Evolutionary conservation across 2,888 invertebrate species (phyloP).

Genomic region (Agrotis ipsilon): DNA sequence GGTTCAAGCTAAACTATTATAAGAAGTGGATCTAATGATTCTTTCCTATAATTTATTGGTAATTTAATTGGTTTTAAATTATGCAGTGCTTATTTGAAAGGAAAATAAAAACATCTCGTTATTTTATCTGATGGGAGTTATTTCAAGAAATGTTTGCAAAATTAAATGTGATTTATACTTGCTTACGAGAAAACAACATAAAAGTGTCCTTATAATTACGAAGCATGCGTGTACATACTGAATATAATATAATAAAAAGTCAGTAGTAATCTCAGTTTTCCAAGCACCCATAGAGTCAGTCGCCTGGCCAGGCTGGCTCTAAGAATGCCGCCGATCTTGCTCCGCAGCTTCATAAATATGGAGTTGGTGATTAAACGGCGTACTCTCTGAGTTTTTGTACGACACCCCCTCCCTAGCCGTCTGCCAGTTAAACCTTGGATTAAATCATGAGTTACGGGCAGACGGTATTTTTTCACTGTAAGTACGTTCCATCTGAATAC

Average conservation of each 20-base stretch:
- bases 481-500: slow-evolving; percentile 42
- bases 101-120: neutral
- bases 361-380: slow-evolving; percentile 84
- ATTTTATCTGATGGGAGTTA: slow-evolving; percentile 11
- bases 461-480: slow-evolving; percentile 47
- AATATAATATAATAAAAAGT: slow-evolving; percentile 64
- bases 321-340: slow-evolving; percentile 86
- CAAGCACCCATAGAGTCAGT: slow-evolving; percentile 63
- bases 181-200: slow-evolving; percentile 47
- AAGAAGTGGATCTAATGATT: slow-evolving; percentile 55
- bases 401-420: slow-evolving; percentile 65
- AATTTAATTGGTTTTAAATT: slow-evolving; percentile 36
- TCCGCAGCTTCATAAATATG: slow-evolving; percentile 86
- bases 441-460: slow-evolving; percentile 69
- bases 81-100: slow-evolving; percentile 11
- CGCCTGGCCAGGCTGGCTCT: slow-evolving; percentile 69
- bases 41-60: slow-evolving; percentile 51
- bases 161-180: slow-evolving; percentile 47
- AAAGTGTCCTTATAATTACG: slow-evolving; percentile 44
- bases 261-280: slow-evolving; percentile 71
- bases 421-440: slow-evolving; percentile 64
- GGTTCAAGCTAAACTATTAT: slow-evolving; percentile 62
- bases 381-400: slow-evolving; percentile 79
- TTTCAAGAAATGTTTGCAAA: slow-evolving; percentile 21
- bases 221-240: slow-evolving; percentile 49